Conservation (phyloP, 2,888 invertebrate species). For the Spilarctia lutea region DNA sequence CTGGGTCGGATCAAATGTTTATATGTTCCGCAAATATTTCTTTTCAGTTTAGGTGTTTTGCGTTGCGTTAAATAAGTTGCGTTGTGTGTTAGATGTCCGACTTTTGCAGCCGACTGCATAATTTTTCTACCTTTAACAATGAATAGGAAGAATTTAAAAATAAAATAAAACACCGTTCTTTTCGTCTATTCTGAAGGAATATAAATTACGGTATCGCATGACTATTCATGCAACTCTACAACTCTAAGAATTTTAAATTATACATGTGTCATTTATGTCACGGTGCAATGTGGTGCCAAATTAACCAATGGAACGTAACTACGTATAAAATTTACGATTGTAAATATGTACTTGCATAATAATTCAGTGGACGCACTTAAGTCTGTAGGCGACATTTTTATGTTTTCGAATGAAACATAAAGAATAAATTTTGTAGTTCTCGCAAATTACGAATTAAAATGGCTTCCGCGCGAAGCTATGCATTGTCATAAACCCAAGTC, state of each 20-base stretch:
- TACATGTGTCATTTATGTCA: conserved; percentile 22
- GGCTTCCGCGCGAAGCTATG: not conserved
- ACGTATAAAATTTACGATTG: conserved; percentile 15
- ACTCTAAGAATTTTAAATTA: conserved; percentile 19
- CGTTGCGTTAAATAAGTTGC: no score
- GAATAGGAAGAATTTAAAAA: not conserved
- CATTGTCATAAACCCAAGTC: not conserved
- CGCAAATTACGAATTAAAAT: not conserved
- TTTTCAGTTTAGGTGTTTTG: no score
- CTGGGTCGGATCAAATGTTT: no score
- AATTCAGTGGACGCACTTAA: conserved; percentile 13
- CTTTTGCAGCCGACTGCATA: not conserved
- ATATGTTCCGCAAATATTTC: no score
- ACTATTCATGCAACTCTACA: not conserved
- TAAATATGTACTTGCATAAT: conserved; percentile 28
- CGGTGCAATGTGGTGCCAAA: conserved; percentile 35
- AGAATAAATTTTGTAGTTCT: not conserved
- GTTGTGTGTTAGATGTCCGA: not conserved
- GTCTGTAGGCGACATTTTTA: conserved; percentile 16
- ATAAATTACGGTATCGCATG: conserved; percentile 2
- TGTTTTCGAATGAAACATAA: conserved; percentile 4
- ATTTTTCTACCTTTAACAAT: not conserved
- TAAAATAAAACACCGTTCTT: conserved; percentile 7
- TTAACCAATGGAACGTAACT: conserved; percentile 27
- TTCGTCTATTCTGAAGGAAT: not conserved